A percentile compares a stretch with the other conserved stretches of the same genome.
Evolutionary conservation across 2,888 invertebrate species (phyloP).

Genomic region (Malachius bipustulatus): DNA sequence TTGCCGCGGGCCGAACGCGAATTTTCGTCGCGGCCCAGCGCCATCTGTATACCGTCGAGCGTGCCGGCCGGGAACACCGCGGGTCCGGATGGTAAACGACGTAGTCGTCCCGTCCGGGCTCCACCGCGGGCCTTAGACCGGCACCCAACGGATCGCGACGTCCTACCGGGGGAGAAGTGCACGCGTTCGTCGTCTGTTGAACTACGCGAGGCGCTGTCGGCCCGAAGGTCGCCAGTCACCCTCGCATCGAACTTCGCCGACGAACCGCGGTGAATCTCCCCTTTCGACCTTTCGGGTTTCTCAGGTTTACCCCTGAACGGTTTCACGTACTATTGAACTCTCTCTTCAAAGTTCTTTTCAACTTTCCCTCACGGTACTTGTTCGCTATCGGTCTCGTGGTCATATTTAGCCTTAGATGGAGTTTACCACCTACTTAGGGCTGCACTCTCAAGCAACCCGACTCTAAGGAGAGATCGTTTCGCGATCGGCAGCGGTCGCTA

Average conservation of each 20-base stretch:
- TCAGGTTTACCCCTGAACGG: slow-evolving; percentile 32
- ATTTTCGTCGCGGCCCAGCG: slow-evolving; percentile 11
- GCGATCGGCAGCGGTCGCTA: too few relatives aligned
- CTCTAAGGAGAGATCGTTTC: too few relatives aligned
- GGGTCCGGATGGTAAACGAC: slow-evolving; percentile 12
- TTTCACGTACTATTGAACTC: slow-evolving; percentile 43
- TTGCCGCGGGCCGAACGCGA: slow-evolving; percentile 23
- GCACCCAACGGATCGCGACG: slow-evolving; percentile 44
- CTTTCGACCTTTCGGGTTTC: slow-evolving; percentile 28
- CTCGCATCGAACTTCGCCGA: too few relatives aligned
- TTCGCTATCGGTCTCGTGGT: slow-evolving; percentile 49
- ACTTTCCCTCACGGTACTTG: slow-evolving; percentile 41
- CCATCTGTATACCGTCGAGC: slow-evolving; percentile 17
- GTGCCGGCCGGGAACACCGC: slow-evolving; percentile 16
- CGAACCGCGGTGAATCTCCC: slow-evolving; percentile 21
- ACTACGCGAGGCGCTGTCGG: slow-evolving; percentile 16
- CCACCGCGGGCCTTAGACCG: slow-evolving; percentile 33
- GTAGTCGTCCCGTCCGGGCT: slow-evolving; percentile 17
- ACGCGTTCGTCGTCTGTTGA: slow-evolving; percentile 25
- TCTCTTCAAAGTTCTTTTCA: slow-evolving; percentile 32
- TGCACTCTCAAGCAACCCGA: slow-evolving; percentile 48
- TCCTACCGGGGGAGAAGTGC: slow-evolving; percentile 40
- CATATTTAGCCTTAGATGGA: slow-evolving; percentile 43
- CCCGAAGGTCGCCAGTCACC: too few relatives aligned
- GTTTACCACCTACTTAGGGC: slow-evolving; percentile 47